phyloP scores from a whole-genome alignment of 2,888 invertebrate species.

The Brachynemurus nebulosus region DNA sequence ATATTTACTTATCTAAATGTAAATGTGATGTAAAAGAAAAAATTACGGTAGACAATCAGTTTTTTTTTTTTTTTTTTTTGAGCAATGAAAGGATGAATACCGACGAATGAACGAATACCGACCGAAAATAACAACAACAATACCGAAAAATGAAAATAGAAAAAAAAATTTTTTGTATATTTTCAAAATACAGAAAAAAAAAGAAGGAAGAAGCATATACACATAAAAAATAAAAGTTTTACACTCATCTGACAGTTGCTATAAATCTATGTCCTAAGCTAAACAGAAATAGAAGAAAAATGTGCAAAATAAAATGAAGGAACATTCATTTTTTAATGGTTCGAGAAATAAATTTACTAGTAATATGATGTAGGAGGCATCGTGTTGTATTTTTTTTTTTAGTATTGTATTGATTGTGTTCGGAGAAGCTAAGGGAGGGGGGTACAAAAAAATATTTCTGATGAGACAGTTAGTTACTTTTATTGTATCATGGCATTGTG shows the following conservation, averaged over 20 bases:
- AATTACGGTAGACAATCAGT: neutral
- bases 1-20: constrained; percentile 1
- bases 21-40: neutral
- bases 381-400: no score
- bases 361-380: no score
- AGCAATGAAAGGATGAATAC: no score
- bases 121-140: no score
- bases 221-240: neutral
- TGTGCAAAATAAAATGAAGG: neutral
- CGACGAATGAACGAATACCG: no score
- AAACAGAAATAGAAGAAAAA: neutral
- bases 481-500: no score
- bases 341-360: neutral
- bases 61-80: no score
- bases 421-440: no score
- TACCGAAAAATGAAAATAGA: neutral
- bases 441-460: no score
- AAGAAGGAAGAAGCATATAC: neutral
- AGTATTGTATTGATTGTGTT: no score
- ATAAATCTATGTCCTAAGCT: neutral
- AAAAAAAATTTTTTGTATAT: neutral
- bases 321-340: neutral
- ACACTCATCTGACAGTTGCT: neutral
- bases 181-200: neutral
- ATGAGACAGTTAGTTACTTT: no score